These are phyloP conservation scores for Megaustenia siamemsis DNA, from an alignment of 2,888 invertebrate genomes.

Conservation along the genomic window DNA sequence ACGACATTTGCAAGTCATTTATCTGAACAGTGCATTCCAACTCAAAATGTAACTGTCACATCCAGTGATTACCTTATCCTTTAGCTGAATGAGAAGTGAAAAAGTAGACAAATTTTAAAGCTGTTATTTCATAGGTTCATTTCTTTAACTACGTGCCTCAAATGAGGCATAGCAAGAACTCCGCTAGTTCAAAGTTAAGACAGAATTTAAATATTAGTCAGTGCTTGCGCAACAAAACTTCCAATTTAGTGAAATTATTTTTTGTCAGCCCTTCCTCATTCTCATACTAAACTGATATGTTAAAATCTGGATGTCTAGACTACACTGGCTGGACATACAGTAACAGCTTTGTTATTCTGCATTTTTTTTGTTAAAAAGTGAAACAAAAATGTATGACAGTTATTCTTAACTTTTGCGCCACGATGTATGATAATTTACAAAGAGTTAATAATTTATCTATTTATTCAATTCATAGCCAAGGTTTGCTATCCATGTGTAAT, in stretches of 20 bases:
- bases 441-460: too few species aligned
- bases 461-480: too few species aligned
- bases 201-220: too few species aligned
- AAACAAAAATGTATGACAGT: too few species aligned
- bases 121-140: neutral
- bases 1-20: conserved; percentile 4
- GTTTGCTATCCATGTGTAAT: too few species aligned
- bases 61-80: conserved; percentile 46
- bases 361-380: too few species aligned
- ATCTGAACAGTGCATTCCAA: conserved; percentile 26
- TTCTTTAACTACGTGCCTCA: neutral
- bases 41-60: conserved; percentile 37
- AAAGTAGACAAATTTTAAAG: neutral
- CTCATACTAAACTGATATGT: neutral
- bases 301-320: neutral
- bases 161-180: neutral
- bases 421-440: too few species aligned
- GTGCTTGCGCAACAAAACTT: too few species aligned
- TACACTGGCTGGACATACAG: neutral
- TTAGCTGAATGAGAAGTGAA: conserved; percentile 38
- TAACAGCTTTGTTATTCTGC: neutral
- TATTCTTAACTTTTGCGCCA: too few species aligned
- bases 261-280: neutral
- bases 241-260: too few species aligned
- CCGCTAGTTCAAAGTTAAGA: neutral